Evolutionary conservation across 2,113 vertebrate genomes (phyloP).

Genomic region (Vicugna pacos): DNA sequence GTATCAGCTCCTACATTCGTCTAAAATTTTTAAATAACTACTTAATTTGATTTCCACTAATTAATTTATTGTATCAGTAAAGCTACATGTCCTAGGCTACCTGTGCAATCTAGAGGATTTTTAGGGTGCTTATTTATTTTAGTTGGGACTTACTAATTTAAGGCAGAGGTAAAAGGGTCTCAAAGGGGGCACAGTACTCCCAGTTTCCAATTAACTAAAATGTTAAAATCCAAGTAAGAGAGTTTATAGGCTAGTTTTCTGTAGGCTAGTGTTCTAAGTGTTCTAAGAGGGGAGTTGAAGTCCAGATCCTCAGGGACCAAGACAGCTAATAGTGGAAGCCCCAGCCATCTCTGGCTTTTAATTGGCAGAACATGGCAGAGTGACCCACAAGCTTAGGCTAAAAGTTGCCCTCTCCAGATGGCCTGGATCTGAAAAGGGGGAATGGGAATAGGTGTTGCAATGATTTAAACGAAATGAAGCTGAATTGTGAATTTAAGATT

Average conservation of each 20-base stretch:
- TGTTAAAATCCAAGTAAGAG: neutral
- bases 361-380: neutral
- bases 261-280: neutral
- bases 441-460: neutral
- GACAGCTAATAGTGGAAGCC: neutral
- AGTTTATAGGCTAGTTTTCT: neutral
- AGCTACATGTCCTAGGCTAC: neutral
- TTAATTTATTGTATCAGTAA: neutral
- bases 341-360: neutral
- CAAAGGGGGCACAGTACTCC: neutral
- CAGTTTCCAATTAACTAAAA: slow-evolving; percentile 17
- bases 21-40: neutral
- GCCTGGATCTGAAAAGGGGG: neutral
- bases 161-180: slow-evolving; percentile 7
- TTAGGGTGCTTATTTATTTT: neutral
- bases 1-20: neutral
- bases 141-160: neutral
- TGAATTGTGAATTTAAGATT: neutral
- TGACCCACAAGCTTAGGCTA: no score
- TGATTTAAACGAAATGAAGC: neutral
- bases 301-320: neutral
- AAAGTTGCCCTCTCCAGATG: neutral
- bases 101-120: neutral
- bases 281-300: neutral
- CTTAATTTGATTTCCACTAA: slow-evolving; percentile 1